Percentiles rank a stretch among this genome's conserved stretches.
phyloP scores from a whole-genome alignment of 2,888 invertebrate genomes.

The Amiota mariae region DNA sequence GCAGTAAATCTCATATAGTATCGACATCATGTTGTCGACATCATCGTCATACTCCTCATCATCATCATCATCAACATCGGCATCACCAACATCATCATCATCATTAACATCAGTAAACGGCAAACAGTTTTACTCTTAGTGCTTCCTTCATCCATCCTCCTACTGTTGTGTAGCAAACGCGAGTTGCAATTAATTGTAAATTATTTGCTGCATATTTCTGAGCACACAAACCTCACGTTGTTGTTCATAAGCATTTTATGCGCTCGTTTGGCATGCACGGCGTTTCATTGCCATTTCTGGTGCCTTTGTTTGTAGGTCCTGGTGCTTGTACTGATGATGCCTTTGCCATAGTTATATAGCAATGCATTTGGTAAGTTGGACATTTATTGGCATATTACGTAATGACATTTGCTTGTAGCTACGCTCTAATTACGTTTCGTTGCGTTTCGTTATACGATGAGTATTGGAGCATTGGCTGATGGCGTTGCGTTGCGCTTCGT shows the following conservation, averaged over 20 bases:
- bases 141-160: neutral
- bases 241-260: slow-evolving; percentile 30
- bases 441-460: neutral
- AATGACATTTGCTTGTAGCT: slow-evolving; percentile 21
- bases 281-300: slow-evolving; percentile 28
- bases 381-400: slow-evolving; percentile 27
- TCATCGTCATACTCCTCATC: too few relatives aligned
- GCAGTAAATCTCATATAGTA: slow-evolving; percentile 21
- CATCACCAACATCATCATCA: too few relatives aligned
- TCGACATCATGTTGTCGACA: neutral
- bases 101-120: too few relatives aligned
- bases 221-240: slow-evolving; percentile 26
- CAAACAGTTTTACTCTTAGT: neutral
- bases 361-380: slow-evolving; percentile 33
- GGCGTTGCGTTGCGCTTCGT: neutral
- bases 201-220: slow-evolving; percentile 63
- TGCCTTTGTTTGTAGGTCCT: neutral
- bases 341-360: slow-evolving; percentile 34
- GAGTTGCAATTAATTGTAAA: slow-evolving; percentile 51
- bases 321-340: slow-evolving; percentile 33
- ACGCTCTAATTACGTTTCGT: slow-evolving; percentile 22
- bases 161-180: neutral
- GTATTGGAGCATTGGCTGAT: neutral
- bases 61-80: too few relatives aligned
- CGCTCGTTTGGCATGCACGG: slow-evolving; percentile 32